Conservation (phyloP, 2,113 vertebrate species). For the Paralichthys olivaceus region DNA sequence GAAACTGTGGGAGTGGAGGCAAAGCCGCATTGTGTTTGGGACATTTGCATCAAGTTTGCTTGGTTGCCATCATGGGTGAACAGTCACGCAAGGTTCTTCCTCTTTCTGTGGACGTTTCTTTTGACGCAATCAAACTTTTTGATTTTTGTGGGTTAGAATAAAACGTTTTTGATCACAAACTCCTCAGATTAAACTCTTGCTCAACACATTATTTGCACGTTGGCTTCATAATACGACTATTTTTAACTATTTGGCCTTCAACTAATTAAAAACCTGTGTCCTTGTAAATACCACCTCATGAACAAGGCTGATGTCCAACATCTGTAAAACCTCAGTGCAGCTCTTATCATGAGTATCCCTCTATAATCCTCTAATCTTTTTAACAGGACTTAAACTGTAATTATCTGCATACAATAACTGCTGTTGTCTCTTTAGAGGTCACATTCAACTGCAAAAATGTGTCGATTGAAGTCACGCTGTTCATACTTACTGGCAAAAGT, state of each 20-base stretch:
- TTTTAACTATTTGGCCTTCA: neutral
- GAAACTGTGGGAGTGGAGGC: slow-evolving; percentile 49
- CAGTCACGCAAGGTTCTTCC: neutral
- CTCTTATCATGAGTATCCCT: neutral
- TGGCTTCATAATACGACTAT: neutral
- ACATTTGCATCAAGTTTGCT: slow-evolving; percentile 61
- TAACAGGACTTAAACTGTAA: neutral
- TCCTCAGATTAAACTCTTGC: neutral
- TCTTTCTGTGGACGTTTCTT: neutral
- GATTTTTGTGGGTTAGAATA: neutral
- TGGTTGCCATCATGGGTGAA: slow-evolving; percentile 34
- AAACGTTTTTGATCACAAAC: neutral
- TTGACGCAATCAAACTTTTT: neutral
- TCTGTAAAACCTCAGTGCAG: neutral
- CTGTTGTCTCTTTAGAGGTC: neutral
- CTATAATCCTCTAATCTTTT: neutral
- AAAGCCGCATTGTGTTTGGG: slow-evolving; percentile 45
- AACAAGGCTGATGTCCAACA: neutral
- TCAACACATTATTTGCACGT: neutral
- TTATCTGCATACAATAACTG: neutral
- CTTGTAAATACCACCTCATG: neutral
- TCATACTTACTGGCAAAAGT: neutral
- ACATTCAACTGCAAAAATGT: neutral
- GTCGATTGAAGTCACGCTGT: neutral
- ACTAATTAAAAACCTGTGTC: neutral